Conservation (phyloP, 2,797 vertebrate species). For the Jordanella pulchra region DNA sequence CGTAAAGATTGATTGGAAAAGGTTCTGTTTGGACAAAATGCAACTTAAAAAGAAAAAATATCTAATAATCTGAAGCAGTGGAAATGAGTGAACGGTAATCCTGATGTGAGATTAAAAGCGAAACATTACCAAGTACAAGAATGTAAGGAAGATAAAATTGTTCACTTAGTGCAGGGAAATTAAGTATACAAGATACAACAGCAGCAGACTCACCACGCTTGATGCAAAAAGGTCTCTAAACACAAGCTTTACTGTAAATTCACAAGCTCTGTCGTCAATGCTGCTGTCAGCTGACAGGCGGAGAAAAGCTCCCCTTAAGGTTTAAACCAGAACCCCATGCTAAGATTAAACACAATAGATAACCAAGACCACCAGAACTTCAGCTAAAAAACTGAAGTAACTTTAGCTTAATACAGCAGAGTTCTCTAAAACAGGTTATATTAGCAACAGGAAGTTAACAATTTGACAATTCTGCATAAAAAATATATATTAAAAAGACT, state of each 20-base stretch:
- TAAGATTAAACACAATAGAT: conserved; percentile 21
- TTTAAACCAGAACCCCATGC: conserved; percentile 9
- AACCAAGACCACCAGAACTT: conserved; percentile 2
- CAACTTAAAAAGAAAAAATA: not conserved
- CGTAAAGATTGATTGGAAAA: not conserved
- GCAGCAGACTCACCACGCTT: not conserved
- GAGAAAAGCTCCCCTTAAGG: conserved; percentile 37
- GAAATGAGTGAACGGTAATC: not conserved
- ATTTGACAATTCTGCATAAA: conserved; percentile 47
- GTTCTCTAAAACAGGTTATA: not conserved
- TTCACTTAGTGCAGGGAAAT: no score
- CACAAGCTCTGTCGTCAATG: conserved; percentile 54
- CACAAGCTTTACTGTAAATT: conserved; percentile 51
- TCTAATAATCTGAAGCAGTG: not conserved
- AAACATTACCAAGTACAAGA: not conserved
- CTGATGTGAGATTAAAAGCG: not conserved
- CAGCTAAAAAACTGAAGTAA: not conserved
- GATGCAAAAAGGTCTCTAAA: conserved; percentile 27
- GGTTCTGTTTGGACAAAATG: not conserved
- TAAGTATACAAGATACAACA: not conserved
- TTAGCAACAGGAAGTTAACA: not conserved
- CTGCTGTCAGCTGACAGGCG: conserved; percentile 65
- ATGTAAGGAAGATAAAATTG: conserved; percentile 1
- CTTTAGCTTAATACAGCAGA: not conserved
- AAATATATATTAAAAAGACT: conserved; percentile 13